Evolutionary conservation across 2,888 invertebrate genomes (phyloP), one percentile per base, ranked within the genome.

Genomic region (Drosophila yooni): DNA sequence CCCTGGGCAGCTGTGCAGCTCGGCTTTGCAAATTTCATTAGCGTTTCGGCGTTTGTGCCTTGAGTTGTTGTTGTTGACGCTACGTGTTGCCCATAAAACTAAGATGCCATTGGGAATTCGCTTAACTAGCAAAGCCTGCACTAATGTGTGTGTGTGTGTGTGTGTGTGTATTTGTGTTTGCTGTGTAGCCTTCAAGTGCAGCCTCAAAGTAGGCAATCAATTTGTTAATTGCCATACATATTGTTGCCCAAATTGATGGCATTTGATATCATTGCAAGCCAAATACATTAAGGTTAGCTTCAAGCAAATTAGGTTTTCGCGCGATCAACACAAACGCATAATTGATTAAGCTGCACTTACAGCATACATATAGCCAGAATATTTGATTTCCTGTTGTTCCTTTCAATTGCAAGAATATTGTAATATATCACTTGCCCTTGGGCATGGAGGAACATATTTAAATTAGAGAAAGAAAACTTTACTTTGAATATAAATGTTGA

Each of bases 201-300:
- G 74, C 76, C 81, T 73, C 81, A 85, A 84, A 88, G 83, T 85
- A 85, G 83, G 83, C 86, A 85, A 85, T 85, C 85, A 85, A 85
- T 85, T 85, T 85, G 88, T 79, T 84, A 84, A 84, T 84, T 84
- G 84, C 70, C 86, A 76, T 75, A 76, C 79, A 84, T 82, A 82
- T 76, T 76, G 81, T 85, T 80, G 60, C 85, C 52, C 75, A 79
- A 88, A 88, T 88, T 85, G 86, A 78, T 70, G 81, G 74, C 77
- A 84, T 68, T 79, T 72, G 74, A 74, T 74, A 67, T 65, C 60
- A 59, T 54, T 50, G 50, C 34, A 29, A 21, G 40, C 40, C 58
- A 70, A 70, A 58, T 56, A 64, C 57, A 70, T 29, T 60, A 36
- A 61, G 51, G 50, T 67, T 36, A 31, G 48, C 66, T 67, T 29